Evolutionary conservation across 2,113 vertebrate species (phyloP).

Genomic region (Ahaetulla prasina): DNA sequence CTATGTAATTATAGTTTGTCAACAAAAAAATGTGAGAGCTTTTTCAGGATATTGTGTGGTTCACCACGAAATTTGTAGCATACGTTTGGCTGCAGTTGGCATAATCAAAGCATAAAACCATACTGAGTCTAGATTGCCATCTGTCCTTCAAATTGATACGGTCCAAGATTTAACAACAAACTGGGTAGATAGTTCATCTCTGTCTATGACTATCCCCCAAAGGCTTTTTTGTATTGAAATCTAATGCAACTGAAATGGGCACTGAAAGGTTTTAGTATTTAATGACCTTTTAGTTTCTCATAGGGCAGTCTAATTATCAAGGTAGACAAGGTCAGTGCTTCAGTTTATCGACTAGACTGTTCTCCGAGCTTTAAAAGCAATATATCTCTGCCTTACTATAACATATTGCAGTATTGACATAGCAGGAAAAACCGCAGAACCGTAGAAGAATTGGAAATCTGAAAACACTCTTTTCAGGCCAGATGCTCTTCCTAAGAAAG

Average conservation of each 20-base stretch:
- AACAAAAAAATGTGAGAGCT: not conserved
- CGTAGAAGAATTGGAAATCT: not conserved
- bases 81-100: not conserved
- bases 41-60: not conserved
- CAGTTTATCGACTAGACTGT: not conserved
- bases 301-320: conserved; percentile 1
- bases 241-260: not conserved
- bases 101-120: not conserved
- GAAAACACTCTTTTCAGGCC: not conserved
- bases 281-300: conserved; percentile 18
- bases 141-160: not conserved
- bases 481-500: not conserved
- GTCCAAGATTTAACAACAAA: not conserved
- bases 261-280: not conserved
- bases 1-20: not conserved
- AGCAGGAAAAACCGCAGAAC: not conserved
- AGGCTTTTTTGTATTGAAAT: not conserved
- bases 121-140: not conserved
- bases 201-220: not conserved
- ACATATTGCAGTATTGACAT: not conserved
- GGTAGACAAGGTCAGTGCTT: not conserved
- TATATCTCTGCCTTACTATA: not conserved
- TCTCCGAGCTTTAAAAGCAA: not conserved
- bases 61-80: not conserved
- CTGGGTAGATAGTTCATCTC: not conserved